A percentile compares a stretch with the other conserved stretches of the same genome.
Evolutionary conservation across 2,113 vertebrate genomes (phyloP).

Genomic region (Hemiprocne comata): DNA sequence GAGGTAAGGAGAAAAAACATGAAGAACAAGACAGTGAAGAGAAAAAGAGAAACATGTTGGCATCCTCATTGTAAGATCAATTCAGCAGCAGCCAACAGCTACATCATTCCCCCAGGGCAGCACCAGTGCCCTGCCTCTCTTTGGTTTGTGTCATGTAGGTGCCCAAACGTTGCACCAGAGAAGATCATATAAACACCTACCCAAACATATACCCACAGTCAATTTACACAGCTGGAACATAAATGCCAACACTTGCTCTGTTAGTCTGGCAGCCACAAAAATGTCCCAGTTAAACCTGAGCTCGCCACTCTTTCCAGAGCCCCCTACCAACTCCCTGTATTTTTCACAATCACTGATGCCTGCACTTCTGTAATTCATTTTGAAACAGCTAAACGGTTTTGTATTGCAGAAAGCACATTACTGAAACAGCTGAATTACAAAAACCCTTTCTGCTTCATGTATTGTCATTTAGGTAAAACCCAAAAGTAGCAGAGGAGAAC

Average conservation of each 20-base stretch:
- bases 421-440: not conserved
- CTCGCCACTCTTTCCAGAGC: not conserved
- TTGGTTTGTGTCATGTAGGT: not conserved
- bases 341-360: not conserved
- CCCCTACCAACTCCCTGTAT: not conserved
- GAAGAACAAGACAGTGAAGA: not conserved
- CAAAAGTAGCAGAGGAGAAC: not conserved
- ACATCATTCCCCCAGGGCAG: not conserved
- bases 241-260: not conserved
- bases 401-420: not conserved
- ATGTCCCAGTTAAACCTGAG: not conserved
- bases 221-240: slow-evolving; percentile 2
- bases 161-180: not conserved
- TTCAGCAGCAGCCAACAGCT: slow-evolving; percentile 25
- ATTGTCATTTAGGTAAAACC: not conserved
- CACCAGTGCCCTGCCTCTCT: not conserved
- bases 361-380: not conserved
- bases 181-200: not conserved
- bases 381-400: not conserved
- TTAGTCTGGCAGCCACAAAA: not conserved
- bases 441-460: not conserved
- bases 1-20: not conserved
- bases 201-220: not conserved
- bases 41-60: not conserved
- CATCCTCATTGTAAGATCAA: not conserved